These are phyloP conservation scores for Araneus ventricosus DNA, from an alignment of 1,140 invertebrate species.

Conservation along the genomic window DNA sequence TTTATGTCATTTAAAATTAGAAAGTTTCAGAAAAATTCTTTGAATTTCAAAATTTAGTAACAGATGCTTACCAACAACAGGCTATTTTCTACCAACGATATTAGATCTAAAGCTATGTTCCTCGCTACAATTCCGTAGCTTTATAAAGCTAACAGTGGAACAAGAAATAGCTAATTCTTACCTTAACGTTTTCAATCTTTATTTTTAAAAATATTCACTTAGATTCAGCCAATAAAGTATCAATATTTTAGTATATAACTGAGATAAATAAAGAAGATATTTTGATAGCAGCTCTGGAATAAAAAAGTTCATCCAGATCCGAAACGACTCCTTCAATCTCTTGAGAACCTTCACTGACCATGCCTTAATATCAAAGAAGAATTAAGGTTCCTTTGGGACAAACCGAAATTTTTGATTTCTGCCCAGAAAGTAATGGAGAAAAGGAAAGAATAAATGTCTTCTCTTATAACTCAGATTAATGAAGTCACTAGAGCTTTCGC, in stretches of 20 bases:
- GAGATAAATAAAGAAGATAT: neutral
- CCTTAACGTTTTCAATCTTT: neutral
- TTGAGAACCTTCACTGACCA: neutral
- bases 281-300: neutral
- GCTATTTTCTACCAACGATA: too few relatives aligned
- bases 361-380: constrained; percentile 16
- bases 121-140: too few relatives aligned
- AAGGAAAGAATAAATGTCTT: constrained; percentile 32
- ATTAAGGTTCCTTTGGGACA: neutral
- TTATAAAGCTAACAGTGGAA: too few relatives aligned
- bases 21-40: too few relatives aligned
- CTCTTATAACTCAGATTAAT: constrained; percentile 70
- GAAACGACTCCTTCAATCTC: neutral
- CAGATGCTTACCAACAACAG: too few relatives aligned
- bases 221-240: neutral
- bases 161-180: too few relatives aligned
- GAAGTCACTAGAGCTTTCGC: constrained; percentile 58
- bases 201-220: neutral
- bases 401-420: constrained; percentile 40
- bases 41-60: too few relatives aligned
- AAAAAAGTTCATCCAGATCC: neutral
- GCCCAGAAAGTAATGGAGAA: constrained; percentile 31
- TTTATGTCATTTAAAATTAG: too few relatives aligned
- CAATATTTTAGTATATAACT: neutral
- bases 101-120: too few relatives aligned